Evolutionary conservation across 2,113 vertebrate species (phyloP).

Genomic region (Eonycteris spelaea): DNA sequence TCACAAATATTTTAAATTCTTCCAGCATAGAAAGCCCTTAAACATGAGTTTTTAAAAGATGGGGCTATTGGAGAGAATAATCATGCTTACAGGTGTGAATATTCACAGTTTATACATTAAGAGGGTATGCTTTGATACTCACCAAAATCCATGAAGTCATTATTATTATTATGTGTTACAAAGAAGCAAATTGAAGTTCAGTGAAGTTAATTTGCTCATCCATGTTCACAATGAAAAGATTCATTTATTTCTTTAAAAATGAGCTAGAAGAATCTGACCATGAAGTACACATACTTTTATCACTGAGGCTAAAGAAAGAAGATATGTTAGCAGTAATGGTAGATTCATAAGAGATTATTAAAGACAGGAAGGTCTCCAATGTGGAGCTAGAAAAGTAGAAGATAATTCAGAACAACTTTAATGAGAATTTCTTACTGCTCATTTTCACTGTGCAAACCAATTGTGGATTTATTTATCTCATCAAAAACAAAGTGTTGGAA

Average conservation of each 20-base stretch:
- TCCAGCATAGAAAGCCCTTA: neutral
- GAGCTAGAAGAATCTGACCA: neutral
- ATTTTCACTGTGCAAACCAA: slow-evolving; percentile 36
- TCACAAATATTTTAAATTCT: neutral
- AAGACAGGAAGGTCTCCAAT: neutral
- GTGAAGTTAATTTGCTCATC: neutral
- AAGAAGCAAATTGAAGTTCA: slow-evolving; percentile 11
- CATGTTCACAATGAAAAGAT: neutral
- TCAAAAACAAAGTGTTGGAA: neutral
- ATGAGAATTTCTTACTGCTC: neutral
- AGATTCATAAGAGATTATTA: neutral
- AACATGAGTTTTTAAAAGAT: neutral
- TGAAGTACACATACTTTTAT: neutral
- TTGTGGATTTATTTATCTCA: neutral
- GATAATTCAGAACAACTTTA: slow-evolving; percentile 9
- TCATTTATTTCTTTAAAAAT: neutral
- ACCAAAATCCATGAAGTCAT: neutral
- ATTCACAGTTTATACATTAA: neutral
- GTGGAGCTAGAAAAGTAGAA: neutral
- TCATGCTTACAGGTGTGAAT: neutral
- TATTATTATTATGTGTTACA: neutral
- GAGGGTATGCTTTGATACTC: neutral
- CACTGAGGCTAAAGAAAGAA: neutral
- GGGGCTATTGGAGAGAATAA: neutral
- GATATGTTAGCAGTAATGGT: neutral